Percentiles rank a stretch among this genome's conserved stretches.
Conservation (phyloP, 2,113 vertebrate species). For the Lampris incognitus region DNA sequence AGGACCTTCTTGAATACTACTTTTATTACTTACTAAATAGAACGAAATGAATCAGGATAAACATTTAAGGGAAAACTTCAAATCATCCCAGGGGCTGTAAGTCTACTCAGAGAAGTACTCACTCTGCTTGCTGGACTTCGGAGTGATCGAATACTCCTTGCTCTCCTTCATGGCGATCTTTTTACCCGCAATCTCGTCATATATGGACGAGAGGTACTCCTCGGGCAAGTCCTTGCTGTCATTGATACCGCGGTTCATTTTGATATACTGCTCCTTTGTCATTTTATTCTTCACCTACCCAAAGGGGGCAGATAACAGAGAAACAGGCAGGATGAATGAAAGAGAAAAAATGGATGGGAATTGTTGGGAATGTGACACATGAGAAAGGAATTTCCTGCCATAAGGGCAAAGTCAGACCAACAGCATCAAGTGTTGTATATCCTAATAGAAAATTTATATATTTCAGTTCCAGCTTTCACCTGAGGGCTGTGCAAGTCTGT, state of each 20-base stretch:
- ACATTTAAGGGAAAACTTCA: no score
- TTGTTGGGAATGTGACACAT: not conserved
- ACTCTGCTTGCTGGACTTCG: conserved; percentile 95
- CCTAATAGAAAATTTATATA: not conserved
- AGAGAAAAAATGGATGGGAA: not conserved
- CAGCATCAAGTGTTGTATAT: not conserved
- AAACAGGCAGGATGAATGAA: not conserved
- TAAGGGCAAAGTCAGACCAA: not conserved
- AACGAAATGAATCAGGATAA: no score
- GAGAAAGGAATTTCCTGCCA: not conserved
- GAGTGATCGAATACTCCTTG: conserved; percentile 92
- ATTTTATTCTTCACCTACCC: conserved; percentile 97
- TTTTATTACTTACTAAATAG: no score
- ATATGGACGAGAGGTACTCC: conserved; percentile 95
- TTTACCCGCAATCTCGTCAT: conserved; percentile 97
- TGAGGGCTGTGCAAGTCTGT: conserved; percentile 98
- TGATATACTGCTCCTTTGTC: conserved; percentile 99
- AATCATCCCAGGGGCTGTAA: no score
- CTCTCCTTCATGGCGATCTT: conserved; percentile 98
- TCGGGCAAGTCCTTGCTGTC: conserved; percentile 97
- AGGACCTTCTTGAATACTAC: no score
- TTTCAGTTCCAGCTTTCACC: conserved; percentile 73
- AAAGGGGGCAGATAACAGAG: not conserved
- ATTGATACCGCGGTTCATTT: conserved; percentile 98
- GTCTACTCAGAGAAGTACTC: conserved; percentile 64